Percentiles rank a stretch among this genome's conserved stretches.
Conservation (phyloP, 1,140 invertebrate genomes). For the Nixonia krombeini region DNA sequence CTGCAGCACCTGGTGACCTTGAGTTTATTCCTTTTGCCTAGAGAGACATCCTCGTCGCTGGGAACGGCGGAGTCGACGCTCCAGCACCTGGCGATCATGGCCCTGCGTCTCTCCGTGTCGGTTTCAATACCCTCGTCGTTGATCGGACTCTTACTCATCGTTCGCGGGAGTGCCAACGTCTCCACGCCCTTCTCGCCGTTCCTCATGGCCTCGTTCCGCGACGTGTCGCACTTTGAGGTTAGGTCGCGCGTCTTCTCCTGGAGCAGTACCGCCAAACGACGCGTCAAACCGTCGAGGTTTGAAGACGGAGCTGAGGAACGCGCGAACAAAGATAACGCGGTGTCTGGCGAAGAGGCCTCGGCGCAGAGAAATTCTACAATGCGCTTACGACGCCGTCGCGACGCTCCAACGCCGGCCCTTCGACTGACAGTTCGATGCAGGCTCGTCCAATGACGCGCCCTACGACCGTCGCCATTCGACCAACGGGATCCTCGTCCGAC, state of each 20-base stretch:
- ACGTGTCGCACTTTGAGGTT: constrained; percentile 10
- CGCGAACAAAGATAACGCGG: constrained; percentile 27
- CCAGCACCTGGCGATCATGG: constrained; percentile 54
- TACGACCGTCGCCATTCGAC: too few species aligned
- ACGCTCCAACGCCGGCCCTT: background rate
- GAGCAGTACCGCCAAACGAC: too few species aligned
- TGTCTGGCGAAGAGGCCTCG: constrained; percentile 28
- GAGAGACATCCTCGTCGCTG: constrained; percentile 54
- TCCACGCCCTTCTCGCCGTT: constrained; percentile 50
- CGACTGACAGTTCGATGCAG: too few species aligned
- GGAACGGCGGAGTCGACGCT: constrained; percentile 58
- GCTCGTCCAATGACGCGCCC: too few species aligned
- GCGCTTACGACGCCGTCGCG: constrained; percentile 22
- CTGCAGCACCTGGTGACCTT: constrained; percentile 69
- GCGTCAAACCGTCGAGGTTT: background rate
- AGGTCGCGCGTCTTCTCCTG: background rate
- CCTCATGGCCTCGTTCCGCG: constrained; percentile 3
- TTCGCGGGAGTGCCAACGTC: constrained; percentile 49
- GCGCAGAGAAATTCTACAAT: constrained; percentile 44
- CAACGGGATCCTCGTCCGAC: too few species aligned
- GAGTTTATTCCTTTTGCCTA: constrained; percentile 48
- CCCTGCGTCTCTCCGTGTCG: constrained; percentile 48
- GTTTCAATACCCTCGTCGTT: constrained; percentile 66
- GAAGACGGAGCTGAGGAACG: background rate
- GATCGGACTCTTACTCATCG: constrained; percentile 54